Evolutionary conservation across 2,113 vertebrate genomes (phyloP), one percentile per base, ranked within the genome.

Genomic region (Neomonachus schauinslandi): DNA sequence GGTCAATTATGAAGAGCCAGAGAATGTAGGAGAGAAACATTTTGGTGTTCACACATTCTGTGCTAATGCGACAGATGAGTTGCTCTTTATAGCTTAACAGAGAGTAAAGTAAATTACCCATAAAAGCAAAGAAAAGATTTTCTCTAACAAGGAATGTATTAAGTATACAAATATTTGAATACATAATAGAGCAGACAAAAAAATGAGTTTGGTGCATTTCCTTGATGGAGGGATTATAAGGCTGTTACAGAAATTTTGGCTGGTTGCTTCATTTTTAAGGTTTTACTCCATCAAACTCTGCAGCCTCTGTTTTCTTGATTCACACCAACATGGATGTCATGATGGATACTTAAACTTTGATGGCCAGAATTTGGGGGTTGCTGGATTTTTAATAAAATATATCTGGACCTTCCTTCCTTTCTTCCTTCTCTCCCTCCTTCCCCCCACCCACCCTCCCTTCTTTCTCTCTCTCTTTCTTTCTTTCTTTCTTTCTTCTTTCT

Each of bases 191-290:
- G 0, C n/a, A 2, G 26, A 24, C 12, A 22, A 53, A 88, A 49
- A 59, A 76, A 91, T 71, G 31, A 69, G 6, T 39, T 63, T 26
- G 22, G 10, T 33, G 33, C 36, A 11, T 76, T 71, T 83, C 72
- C 24, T n/a, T 57, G 14, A 22, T 0, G 5, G 8, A 42, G 3
- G 12, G 33, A 26, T 69, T 11, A 71, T n/a, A 24, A 0, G 0
- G 59, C 6, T 72, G 42, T 67, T 24, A 14, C 24, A 4, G 59
- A 42, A 39, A 46, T 91, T 88, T 79, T 22, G 16, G 4, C 22
- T n/a, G 14, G 36, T 9, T 5, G 22, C 49, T 42, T 1, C 4
- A 5, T 16, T 53, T 77, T 72, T 19, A 39, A 33, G 2, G 5
- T 69, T 88, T 59, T 0, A 0, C 19, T 28, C 31, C 86, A 65